These are phyloP conservation scores for Acestrorhynchus altus DNA, from an alignment of 2,797 vertebrate species.

Conservation along the genomic window DNA sequence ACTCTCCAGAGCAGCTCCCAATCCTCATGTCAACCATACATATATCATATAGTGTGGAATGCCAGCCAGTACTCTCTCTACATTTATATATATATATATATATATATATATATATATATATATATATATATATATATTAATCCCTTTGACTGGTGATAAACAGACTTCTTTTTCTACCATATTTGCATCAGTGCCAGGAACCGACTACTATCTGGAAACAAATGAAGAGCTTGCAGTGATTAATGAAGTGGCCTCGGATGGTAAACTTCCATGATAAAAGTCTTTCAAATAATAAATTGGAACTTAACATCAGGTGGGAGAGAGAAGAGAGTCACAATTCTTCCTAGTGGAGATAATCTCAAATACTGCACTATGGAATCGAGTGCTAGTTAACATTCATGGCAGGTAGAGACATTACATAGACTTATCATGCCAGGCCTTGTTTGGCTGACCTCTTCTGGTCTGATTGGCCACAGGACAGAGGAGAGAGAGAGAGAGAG, in stretches of 20 bases:
- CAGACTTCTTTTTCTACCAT: slow-evolving; percentile 73
- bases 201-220: slow-evolving; percentile 79
- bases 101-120: slow-evolving; percentile 45
- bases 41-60: slow-evolving; percentile 7
- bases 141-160: slow-evolving; percentile 72
- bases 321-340: slow-evolving; percentile 53
- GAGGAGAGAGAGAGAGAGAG: slow-evolving; percentile 55
- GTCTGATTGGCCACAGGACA: slow-evolving; percentile 70
- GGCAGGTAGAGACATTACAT: slow-evolving; percentile 41
- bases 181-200: slow-evolving; percentile 83
- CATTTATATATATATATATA: slow-evolving; percentile 49
- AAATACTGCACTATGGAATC: slow-evolving; percentile 45
- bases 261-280: slow-evolving; percentile 81
- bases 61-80: slow-evolving; percentile 39
- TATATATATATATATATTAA: slow-evolving; percentile 50
- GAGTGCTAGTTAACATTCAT: slow-evolving; percentile 47
- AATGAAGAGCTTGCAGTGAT: slow-evolving; percentile 81
- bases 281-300: slow-evolving; percentile 85
- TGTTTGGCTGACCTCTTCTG: slow-evolving; percentile 68
- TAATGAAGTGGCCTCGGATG: slow-evolving; percentile 82
- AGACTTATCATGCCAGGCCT: slow-evolving; percentile 60
- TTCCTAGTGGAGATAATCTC: slow-evolving; percentile 60
- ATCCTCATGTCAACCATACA: slow-evolving; percentile 7
- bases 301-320: slow-evolving; percentile 69
- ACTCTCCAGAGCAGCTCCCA: not conserved